Base-by-base conservation (phyloP, 2,113 vertebrate species). In the Antigone vipio region DNA sequence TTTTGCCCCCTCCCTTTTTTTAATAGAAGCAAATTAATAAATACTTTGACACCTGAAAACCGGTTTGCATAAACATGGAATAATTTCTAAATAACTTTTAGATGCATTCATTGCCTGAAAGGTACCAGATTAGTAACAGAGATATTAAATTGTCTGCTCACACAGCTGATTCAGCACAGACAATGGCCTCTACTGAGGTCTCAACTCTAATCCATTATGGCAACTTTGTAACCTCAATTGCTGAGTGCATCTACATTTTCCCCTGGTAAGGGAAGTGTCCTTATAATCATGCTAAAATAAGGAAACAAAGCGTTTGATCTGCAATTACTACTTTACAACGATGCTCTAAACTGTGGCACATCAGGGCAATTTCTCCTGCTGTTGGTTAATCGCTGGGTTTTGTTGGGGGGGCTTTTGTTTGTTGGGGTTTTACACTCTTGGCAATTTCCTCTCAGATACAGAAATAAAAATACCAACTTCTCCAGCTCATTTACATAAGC, bases 1-100 rank as follows among this genome's bases (percentile, higher is more conserved):
- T 75, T 9, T 10, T 24, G 3, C 5, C 20, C 44, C 7, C 11
- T 2, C 12, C 1, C 0, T 5, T 18, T 45, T n/a, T 40, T 26
- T 50, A 66, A 67, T 47, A 63, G 30, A 75, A 87, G 8, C 35
- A 68, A 52, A 78, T 74, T 16, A 64, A 66, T 55, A 75, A 45
- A 83, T 71, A 59, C 21, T 16, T 67, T 12, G 32, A 49, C 50
- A 80, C n/a, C 14, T 66, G 4, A 71, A 87, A 75, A 27, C 3
- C 0, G 0, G 17, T 24, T 91, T 77, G 50, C 5, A 5, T 27
- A 74, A 89, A 77, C 21, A 68, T 17, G 19, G 44, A 12, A 27
- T 26, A 32, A 87, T 86, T 74, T 60, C 45, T 66, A 40, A 45
- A 9, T 11, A 92, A 92, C 11, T 66, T 82, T 24, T 49, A 50